Evolutionary conservation across 2,888 invertebrate species (phyloP), one percentile per base, ranked within the genome.

Genomic region (Drosophila incognita): DNA sequence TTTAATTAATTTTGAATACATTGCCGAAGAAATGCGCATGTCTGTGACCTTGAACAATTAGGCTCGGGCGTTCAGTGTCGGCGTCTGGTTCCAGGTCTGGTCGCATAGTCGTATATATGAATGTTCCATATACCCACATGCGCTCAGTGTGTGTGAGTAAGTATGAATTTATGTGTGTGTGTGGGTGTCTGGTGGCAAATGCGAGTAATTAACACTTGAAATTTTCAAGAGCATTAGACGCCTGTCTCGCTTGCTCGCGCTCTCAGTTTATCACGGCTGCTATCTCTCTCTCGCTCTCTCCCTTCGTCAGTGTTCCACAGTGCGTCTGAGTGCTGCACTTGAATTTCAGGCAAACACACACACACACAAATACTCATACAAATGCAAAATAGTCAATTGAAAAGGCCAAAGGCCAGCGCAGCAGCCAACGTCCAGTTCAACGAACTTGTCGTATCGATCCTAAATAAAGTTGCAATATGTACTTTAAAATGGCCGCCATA

Each of bases 41-140:
- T 66, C 90, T 87, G 87, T 87, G 87, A 87, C 87, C 87, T 87
- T 87, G 87, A 90, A 89, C 82, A 82, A 90, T 87, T 87, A 82
- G 90, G 86, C 81, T 75, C 86, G 74, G 74, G 60, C 73, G 61
- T 70, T 79, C 68, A 63, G 65, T 64, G 77, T 64, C 81, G 74
- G 79, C 69, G 82, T 81, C 79, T 81, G 82, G 70, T 60, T 76
- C 62, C 72, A 79, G 70, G 83, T 82, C 83, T 76, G 81, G 73
- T 62, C 46, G 46, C 24, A 66, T 63, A 85, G 70, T 69, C 79
- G 58, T 71, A 60, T 79, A 76, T 81, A 72, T 88, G 67, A 69
- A 60, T 85, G 87, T 67, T 75, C 85, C 75, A 86, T 74, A 86
- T 88, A 90, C 81, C 74, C 76, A 82, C 69, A 83, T 64, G 72